Evolutionary conservation across 2,113 vertebrate species (phyloP).

Genomic region (Platysteira castanea): DNA sequence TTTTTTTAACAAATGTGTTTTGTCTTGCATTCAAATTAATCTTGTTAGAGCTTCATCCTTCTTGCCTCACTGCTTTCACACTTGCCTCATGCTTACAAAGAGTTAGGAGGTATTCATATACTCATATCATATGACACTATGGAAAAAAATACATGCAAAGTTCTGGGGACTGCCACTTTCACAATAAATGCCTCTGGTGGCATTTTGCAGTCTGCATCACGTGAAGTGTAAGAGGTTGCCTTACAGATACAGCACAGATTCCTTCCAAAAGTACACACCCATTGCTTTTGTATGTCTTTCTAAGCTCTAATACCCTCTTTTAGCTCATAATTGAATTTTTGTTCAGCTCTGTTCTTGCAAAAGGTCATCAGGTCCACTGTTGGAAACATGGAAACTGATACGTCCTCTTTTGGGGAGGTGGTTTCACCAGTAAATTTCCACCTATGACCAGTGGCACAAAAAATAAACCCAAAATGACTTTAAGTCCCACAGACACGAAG

Average conservation of each 20-base stretch:
- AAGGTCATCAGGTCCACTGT: not conserved
- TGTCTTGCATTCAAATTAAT: constrained; percentile 45
- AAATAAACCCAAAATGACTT: not conserved
- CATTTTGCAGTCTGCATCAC: not conserved
- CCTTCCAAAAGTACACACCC: constrained; percentile 14
- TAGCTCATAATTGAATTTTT: not conserved
- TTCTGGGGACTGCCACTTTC: not conserved
- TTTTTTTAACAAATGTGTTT: constrained; percentile 3
- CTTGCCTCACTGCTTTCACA: not conserved
- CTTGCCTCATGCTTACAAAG: not conserved
- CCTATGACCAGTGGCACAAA: not conserved
- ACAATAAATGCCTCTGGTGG: not conserved
- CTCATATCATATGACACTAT: not conserved
- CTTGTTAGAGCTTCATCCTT: not conserved
- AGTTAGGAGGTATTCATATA: not conserved
- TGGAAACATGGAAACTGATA: not conserved
- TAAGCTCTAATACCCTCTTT: constrained; percentile 13
- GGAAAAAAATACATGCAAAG: not conserved
- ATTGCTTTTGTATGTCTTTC: not conserved
- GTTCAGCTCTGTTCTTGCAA: constrained; percentile 9
- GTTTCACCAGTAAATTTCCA: not conserved
- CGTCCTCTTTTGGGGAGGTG: not conserved
- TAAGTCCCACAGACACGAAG: not conserved
- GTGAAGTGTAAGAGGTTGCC: not conserved
- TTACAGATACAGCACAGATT: not conserved